Percentiles rank a stretch among this genome's conserved stretches.
Conservation (phyloP, 2,888 invertebrate genomes). For the Emesis russula region DNA sequence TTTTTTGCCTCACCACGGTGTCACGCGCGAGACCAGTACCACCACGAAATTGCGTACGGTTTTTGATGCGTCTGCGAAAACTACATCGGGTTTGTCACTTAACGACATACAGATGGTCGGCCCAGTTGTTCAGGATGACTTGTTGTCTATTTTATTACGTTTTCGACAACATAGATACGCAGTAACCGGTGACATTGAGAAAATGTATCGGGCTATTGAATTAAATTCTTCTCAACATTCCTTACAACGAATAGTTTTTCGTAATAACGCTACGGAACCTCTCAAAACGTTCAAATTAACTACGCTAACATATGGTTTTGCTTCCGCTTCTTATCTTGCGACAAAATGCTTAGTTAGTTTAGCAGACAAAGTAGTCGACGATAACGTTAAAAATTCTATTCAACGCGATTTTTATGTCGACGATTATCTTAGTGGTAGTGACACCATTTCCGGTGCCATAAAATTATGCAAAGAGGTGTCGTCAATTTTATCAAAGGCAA, state of each 20-base stretch:
- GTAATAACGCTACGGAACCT: constrained; percentile 34
- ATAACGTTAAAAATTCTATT: constrained; percentile 51
- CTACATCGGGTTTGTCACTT: constrained; percentile 70
- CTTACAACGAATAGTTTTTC: constrained; percentile 31
- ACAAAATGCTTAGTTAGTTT: constrained; percentile 77
- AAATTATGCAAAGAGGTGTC: constrained; percentile 66
- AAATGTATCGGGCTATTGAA: constrained; percentile 63
- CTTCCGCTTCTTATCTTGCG: constrained; percentile 81
- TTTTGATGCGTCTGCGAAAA: constrained; percentile 83
- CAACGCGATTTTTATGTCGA: constrained; percentile 55
- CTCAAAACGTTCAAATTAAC: constrained; percentile 74
- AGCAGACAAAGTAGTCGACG: constrained; percentile 53
- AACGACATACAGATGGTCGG: constrained; percentile 76
- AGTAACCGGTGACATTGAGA: constrained; percentile 71
- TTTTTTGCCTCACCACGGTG: constrained; percentile 80
- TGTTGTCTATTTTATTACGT: constrained; percentile 72
- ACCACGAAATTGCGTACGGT: constrained; percentile 79
- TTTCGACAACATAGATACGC: constrained; percentile 75
- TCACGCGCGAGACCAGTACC: not conserved
- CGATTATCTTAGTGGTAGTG: constrained; percentile 79
- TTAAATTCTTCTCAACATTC: constrained; percentile 55
- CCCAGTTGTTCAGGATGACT: constrained; percentile 78
- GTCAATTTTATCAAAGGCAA: constrained; percentile 61
- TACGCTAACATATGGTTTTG: constrained; percentile 83
- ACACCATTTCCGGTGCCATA: constrained; percentile 46